phyloP scores from a whole-genome alignment of 2,888 invertebrate genomes.

The Drosophila kanekoi region DNA sequence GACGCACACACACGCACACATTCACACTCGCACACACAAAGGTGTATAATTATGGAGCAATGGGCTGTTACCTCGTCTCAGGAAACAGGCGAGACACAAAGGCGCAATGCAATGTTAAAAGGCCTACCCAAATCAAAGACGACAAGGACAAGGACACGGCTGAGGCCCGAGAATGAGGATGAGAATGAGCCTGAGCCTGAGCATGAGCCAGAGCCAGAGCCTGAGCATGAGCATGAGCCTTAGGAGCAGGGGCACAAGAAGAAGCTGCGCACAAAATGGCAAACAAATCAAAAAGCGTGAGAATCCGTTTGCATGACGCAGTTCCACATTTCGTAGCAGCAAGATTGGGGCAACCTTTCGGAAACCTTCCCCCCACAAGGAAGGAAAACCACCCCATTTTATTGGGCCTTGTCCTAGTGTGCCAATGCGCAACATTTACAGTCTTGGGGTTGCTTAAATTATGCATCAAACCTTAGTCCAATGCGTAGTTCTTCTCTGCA shows the following conservation, averaged over 20 bases:
- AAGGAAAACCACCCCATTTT: slow-evolving; percentile 54
- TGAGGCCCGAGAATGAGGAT: slow-evolving; percentile 31
- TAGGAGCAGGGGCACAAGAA: slow-evolving; percentile 32
- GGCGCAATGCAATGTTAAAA: slow-evolving; percentile 51
- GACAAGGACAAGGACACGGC: slow-evolving; percentile 48
- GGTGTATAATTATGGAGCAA: slow-evolving; percentile 50
- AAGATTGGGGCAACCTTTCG: slow-evolving; percentile 52
- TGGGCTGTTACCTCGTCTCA: slow-evolving; percentile 35
- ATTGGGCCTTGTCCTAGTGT: slow-evolving; percentile 18
- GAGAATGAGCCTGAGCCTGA: slow-evolving; percentile 13
- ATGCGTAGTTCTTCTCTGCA: slow-evolving; percentile 59
- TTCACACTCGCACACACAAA: neutral
- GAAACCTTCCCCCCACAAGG: slow-evolving; percentile 23
- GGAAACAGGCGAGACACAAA: slow-evolving; percentile 67
- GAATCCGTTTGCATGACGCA: slow-evolving; percentile 60
- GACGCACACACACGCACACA: neutral
- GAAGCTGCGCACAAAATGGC: slow-evolving; percentile 49
- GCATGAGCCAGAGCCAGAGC: slow-evolving; percentile 17
- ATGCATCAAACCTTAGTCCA: slow-evolving; percentile 36
- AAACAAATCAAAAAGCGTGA: slow-evolving; percentile 62
- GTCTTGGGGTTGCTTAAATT: slow-evolving; percentile 74
- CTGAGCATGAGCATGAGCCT: slow-evolving; percentile 9
- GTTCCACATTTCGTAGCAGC: slow-evolving; percentile 29
- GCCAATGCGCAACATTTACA: slow-evolving; percentile 27
- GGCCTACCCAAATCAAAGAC: slow-evolving; percentile 75